These are phyloP conservation scores for Barbus barbus DNA, from an alignment of 2,113 vertebrate genomes.

Conservation along the genomic window DNA sequence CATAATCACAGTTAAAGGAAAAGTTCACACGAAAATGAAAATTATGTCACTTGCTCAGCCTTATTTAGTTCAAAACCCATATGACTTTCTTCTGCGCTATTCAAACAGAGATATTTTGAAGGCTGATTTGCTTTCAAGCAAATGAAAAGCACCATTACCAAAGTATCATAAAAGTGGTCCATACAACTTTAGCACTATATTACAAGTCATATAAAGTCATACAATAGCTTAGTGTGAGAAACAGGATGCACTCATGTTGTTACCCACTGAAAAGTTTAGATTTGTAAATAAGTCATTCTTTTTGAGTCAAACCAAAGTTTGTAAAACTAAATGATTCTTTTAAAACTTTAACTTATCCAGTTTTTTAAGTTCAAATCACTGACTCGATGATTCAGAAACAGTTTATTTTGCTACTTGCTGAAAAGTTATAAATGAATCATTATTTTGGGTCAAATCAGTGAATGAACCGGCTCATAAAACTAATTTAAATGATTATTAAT, in stretches of 20 bases:
- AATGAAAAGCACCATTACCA: background rate
- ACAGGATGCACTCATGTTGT: background rate
- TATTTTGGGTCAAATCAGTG: no score
- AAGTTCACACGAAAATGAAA: conserved; percentile 1
- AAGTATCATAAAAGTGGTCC: background rate
- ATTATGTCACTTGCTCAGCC: background rate
- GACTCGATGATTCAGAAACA: background rate
- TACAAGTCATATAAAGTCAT: background rate
- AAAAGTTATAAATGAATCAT: no score
- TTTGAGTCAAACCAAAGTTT: background rate
- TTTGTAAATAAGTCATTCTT: background rate
- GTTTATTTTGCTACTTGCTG: no score
- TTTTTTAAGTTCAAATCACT: background rate
- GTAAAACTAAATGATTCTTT: background rate
- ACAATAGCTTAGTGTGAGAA: background rate
- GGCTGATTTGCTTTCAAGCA: background rate
- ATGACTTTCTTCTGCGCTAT: conserved; percentile 13
- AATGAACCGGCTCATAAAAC: no score
- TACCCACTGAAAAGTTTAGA: background rate
- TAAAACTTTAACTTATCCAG: background rate
- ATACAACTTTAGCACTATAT: background rate
- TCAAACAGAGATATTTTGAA: background rate
- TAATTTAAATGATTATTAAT: no score
- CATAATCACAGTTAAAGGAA: background rate
- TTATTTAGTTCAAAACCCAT: background rate